Base-by-base conservation (phyloP, 2,888 invertebrate genomes). In the Spodoptera littoralis region DNA sequence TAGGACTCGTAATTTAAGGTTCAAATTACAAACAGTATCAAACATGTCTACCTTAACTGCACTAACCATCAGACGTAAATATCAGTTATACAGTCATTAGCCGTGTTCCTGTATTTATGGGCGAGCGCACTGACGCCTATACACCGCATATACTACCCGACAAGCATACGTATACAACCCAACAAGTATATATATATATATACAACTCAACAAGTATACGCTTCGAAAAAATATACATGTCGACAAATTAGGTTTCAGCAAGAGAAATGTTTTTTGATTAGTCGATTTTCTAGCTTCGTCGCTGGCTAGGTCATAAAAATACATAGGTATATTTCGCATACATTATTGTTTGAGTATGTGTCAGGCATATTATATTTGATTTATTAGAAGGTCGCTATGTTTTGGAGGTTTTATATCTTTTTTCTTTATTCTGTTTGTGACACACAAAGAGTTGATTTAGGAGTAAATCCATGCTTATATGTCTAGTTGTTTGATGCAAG, bases 71-170 rank as follows among this genome's bases (percentile, higher is more conserved):
- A 11, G 51, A 65, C 80, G 80, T 80, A 80, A 80, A 74, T 76
- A 80, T 73, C 77, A 73, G 82, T 81, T 80, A 80, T 80, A 59
- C 68, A 77, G 81, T 81, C 81, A 80, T 80, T 80, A 80, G 73
- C 63, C 65, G 52, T 52, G 13, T 54, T 63, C 49, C 47, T 49
- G 63, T 73, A 76, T 84, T 74, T 81, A 78, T 75, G 78, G 62
- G 50, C 24, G 30, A n/a, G 44, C 46, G 36, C 50, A 22, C 53
- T 61, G 60, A 60, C 59, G 65, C 64, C 65, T 51, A 52, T 57
- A 50, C 51, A 46, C 58, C 57, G 53, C 45, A 49, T 59, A 46
- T 55, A 46, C 36, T 6, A 36, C 12, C 45, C 12, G 13, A 36
- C 59, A 58, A 62, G 69, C 53, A 63, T 66, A 36, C 36, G 36